Base-by-base conservation (phyloP, 2,888 invertebrate genomes). In the Drosophila histrio region DNA sequence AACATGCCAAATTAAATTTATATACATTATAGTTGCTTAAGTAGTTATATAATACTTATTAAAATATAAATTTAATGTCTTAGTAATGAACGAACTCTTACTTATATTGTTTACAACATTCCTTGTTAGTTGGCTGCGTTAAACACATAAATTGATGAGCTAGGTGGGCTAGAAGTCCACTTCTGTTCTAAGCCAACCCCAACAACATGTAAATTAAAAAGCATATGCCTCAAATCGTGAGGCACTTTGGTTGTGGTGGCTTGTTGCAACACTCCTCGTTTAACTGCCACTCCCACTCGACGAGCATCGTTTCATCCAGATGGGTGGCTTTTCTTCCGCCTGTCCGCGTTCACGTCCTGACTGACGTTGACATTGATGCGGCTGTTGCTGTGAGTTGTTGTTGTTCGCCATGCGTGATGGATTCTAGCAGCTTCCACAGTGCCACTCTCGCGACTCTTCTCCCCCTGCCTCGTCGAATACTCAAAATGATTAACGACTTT, bases 401-500 rank as follows among this genome's bases (percentile, higher is more conserved):
- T 39, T 38, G 56, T 60, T 74, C 68, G 64, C 62, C 59, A 70
- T 62, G 80, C 82, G 79, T 85, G 86, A 85, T 85, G 78, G 83
- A 82, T 82, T 76, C 62, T 58, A 58, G 70, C 78, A 72, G 72
- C 75, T 64, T 64, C 43, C 28, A 47, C 32, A 36, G 36, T 62
- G 36, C 59, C 71, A 39, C 36, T 49, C 36, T 49, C 28, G 41
- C 57, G 56, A 22, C 72, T 70, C 64, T 72, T 41, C 39, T 58
- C 64, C 34, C n/a, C n/a, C 32, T 7, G 2, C 32, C 47, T 38
- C 26, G n/a, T 30, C 32, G 21, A 53, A 59, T 54, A 68, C 62
- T 32, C 83, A 80, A 90, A 88, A 90, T 91, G 91, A 91, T 91
- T 89, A 91, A 91, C 89, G 91, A 90, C 87, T 88, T 89, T 89